A percentile compares a stretch with the other conserved stretches of the same genome.
Evolutionary conservation across 2,797 vertebrate genomes (phyloP).

Genomic region (Neomorphus geoffroyi): DNA sequence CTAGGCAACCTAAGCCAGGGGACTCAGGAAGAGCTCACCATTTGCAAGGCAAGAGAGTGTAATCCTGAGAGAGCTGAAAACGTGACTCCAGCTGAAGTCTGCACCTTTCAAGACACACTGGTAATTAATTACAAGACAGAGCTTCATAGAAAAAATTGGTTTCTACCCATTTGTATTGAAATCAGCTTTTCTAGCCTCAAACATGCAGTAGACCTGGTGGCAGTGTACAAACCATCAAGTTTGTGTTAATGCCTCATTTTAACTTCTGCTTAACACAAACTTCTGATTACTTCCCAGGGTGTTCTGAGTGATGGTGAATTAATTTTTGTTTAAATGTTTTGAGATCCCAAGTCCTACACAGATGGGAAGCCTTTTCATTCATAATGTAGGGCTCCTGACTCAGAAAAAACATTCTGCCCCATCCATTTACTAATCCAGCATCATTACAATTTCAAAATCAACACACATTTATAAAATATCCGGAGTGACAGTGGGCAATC

Average conservation of each 20-base stretch:
- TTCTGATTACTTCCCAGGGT: not conserved
- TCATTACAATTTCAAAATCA: slow-evolving; percentile 50
- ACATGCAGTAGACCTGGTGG: not conserved
- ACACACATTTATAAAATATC: slow-evolving; percentile 33
- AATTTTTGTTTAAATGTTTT: slow-evolving; percentile 45
- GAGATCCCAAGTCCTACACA: not conserved
- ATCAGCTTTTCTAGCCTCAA: not conserved
- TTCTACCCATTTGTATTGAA: not conserved
- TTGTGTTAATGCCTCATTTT: slow-evolving; percentile 6
- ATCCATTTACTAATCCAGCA: slow-evolving; percentile 19
- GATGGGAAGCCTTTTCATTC: slow-evolving; percentile 9
- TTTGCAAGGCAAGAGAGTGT: not conserved
- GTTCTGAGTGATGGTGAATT: not conserved
- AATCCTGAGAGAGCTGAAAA: not conserved
- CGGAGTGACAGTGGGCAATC: slow-evolving; percentile 36
- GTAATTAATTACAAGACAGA: not conserved
- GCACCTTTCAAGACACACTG: not conserved
- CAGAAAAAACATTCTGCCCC: slow-evolving; percentile 23
- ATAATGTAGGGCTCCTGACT: not conserved
- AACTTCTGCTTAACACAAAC: not conserved
- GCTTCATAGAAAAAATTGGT: not conserved
- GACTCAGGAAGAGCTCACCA: not conserved
- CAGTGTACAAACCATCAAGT: not conserved
- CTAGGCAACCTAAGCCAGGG: not conserved
- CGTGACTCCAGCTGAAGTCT: not conserved